Base-by-base conservation (phyloP, 2,113 vertebrate genomes). In the Corapipo altera region DNA sequence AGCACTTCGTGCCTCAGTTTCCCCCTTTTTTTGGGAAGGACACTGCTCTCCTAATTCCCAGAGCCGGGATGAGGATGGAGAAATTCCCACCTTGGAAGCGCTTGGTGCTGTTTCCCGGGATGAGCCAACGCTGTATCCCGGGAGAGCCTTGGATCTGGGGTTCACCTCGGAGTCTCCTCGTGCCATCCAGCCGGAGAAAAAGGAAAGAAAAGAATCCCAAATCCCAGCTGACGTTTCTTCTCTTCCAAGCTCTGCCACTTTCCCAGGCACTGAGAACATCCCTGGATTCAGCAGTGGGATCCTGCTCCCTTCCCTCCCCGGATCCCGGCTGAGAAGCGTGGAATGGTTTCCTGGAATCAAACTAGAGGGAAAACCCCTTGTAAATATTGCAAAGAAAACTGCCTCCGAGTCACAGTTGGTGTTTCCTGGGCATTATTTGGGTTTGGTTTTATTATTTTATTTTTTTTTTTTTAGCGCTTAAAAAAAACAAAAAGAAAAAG, bases 1-100 rank as follows among this genome's bases (percentile, higher is more conserved):
- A 83, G 37, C 17, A 1, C 41, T 48, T 15, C 3, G 13, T 66
- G 85, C 97, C 97, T 96, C 65, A 71, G 74, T 74, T 49, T 51
- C 83, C 33, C 75, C 87, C 51, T 28, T 28, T 16, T 14, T 69
- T 12, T 49, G 55, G 92, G 91, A 75, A 81, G 32, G 32, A 86
- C 82, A 89, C 93, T 54, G 22, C 33, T 55, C 72, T 96, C 93
- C 96, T 86, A 66, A 97, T 93, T 97, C 96, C 37, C 87, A 44
- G 95, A 87, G 82, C 82, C 18, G 43, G 32, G 1, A 33, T 5
- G 62, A 41, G 52, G 78, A 52, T 4, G 59, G n/a, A 64, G 12
- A 2, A 23, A 15, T 24, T 33, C 11, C 1, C 4, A 3, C 5
- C 70, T 52, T 1, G 5, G 51, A 32, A 80, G 77, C 72, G 6